phyloP scores from a whole-genome alignment of 1,140 invertebrate genomes.

The Aphidius gifuensis region DNA sequence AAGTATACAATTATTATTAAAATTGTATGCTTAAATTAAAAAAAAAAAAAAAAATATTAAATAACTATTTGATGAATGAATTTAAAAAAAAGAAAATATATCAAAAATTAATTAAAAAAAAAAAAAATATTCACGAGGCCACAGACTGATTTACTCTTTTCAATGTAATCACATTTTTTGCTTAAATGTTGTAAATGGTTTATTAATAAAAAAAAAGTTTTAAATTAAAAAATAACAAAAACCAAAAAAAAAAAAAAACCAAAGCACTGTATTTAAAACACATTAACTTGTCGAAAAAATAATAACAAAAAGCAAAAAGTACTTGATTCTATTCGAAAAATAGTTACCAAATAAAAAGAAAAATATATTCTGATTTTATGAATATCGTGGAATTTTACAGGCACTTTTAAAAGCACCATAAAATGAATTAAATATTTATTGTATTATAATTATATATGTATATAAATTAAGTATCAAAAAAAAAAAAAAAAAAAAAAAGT shows the following conservation, averaged over 20 bases:
- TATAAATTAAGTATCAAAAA: constrained; percentile 19
- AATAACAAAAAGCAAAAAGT: background rate
- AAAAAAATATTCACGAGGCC: background rate
- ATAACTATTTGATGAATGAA: background rate
- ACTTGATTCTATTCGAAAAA: background rate
- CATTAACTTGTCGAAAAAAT: background rate
- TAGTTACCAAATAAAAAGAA: background rate
- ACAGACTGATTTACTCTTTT: constrained; percentile 5
- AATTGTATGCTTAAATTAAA: too few species aligned
- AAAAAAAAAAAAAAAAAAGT: background rate
- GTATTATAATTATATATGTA: constrained; percentile 30
- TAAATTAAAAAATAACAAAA: too few species aligned
- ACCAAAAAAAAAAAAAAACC: too few species aligned
- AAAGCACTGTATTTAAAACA: background rate
- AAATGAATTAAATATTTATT: constrained; percentile 36
- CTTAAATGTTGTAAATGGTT: too few species aligned
- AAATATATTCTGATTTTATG: constrained; percentile 2
- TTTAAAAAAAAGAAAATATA: background rate
- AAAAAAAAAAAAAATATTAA: background rate
- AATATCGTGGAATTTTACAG: background rate
- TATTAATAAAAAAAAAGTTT: too few species aligned
- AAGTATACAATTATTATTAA: background rate
- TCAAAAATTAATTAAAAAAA: too few species aligned
- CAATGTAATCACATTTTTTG: background rate
- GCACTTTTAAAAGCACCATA: constrained; percentile 2